Base-by-base conservation (phyloP, 2,113 vertebrate species). In the Ictalurus punctatus region DNA sequence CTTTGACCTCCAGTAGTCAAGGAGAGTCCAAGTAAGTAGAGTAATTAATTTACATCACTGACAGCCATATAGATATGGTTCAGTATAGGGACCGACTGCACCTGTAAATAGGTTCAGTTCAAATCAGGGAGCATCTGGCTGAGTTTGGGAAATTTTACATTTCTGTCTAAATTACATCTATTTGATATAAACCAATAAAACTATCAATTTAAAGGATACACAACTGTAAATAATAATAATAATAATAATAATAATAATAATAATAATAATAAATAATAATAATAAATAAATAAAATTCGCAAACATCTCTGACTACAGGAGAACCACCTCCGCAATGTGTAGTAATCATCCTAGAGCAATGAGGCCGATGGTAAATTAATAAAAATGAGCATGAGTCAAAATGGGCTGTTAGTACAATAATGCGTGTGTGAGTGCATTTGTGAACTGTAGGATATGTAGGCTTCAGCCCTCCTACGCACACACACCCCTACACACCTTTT, bases 391-490 rank as follows among this genome's bases (percentile, higher is more conserved):
- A 69, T 69, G 76, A 80, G 86, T 40, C 54, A 88, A 88, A 83
- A 40, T 69, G 25, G 34, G 25, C 80, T 88, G n/a, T 56, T 83
- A 83, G 17, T 73, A 58, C 13, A 88, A 61, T 69, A 87, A 61
- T 54, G 58, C 52, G 16, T 48, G 40, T 67, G 61, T 61, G 54
- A 61, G 27, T 78, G 56, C 61, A 27, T 87, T 71, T 83, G 80
- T 90, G 88, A 87, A 84, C 87, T 86, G 88, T 89, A 73, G 21
- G 37, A 76, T 69, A 83, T 37, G 87, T 34, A 74, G 16, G 54
- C 37, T 86, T 44, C 73, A 84, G 34, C 67, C 86, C 16, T 61
- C 37, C 84, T 84, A 93, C 89, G 87, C 88, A 88, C 48, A 91
- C 69, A 85, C 89, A 85, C 90, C 92, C 80, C 83, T 86, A 69